phyloP scores from a whole-genome alignment of 2,888 invertebrate species.

The Phania funesta region DNA sequence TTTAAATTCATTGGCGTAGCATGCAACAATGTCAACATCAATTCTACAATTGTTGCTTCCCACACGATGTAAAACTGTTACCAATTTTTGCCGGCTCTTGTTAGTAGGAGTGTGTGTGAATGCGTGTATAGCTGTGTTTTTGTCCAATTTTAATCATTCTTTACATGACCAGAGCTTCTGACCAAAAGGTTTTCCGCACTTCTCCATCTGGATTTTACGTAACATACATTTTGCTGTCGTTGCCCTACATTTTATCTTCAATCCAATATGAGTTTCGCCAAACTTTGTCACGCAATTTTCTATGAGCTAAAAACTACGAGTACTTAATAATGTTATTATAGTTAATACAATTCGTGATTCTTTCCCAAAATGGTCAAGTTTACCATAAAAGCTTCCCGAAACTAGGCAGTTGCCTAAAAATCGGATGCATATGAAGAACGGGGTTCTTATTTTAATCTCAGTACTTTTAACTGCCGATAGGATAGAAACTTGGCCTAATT shows the following conservation, averaged over 20 bases:
- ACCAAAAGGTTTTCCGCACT: slow-evolving; percentile 30
- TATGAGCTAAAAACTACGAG: no score
- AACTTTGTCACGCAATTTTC: no score
- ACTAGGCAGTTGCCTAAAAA: no score
- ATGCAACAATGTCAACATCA: slow-evolving; percentile 52
- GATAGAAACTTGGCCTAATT: no score
- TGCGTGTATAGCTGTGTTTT: neutral
- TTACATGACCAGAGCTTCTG: slow-evolving; percentile 27
- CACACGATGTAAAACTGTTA: slow-evolving; percentile 34
- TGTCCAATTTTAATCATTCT: slow-evolving; percentile 45
- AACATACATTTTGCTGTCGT: neutral
- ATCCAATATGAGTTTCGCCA: no score
- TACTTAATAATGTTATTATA: no score
- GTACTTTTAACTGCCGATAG: no score
- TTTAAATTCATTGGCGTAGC: slow-evolving; percentile 9
- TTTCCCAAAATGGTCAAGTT: no score
- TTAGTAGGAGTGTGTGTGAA: neutral
- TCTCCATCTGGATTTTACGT: slow-evolving; percentile 2
- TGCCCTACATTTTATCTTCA: neutral
- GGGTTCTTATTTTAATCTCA: no score
- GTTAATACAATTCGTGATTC: no score
- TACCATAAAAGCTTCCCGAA: no score
- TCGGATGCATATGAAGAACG: no score
- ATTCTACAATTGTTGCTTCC: slow-evolving; percentile 43
- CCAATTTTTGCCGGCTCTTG: slow-evolving; percentile 30